Evolutionary conservation across 2,888 invertebrate genomes (phyloP).

Genomic region (Lamellibrachia columna): DNA sequence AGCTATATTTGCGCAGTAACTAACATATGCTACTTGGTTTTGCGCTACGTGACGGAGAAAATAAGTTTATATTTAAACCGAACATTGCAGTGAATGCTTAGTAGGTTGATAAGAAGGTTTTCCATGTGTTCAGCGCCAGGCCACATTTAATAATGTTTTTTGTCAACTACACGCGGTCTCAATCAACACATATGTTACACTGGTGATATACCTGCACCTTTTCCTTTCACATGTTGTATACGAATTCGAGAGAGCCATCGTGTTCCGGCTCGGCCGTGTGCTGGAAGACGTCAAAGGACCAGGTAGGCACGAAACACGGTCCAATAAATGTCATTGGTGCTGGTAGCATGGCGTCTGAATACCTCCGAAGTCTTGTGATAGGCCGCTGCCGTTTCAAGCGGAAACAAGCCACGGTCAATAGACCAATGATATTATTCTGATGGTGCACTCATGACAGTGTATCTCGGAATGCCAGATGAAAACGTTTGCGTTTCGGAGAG

Average conservation of each 20-base stretch:
- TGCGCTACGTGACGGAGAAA: no score
- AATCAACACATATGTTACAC: background rate
- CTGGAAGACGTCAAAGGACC: constrained; percentile 49
- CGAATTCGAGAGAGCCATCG: constrained; percentile 61
- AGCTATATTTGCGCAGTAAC: no score
- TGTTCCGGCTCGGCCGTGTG: constrained; percentile 59
- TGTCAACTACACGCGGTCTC: background rate
- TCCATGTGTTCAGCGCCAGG: background rate
- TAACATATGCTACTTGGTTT: no score
- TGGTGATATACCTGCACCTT: background rate
- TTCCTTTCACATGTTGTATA: constrained; percentile 46
- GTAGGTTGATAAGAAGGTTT: no score
- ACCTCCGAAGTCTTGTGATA: background rate
- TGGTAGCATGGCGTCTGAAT: background rate
- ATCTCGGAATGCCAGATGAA: no score
- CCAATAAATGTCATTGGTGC: background rate
- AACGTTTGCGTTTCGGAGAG: no score
- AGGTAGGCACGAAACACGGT: constrained; percentile 40
- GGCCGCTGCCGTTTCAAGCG: background rate
- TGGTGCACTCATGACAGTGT: background rate
- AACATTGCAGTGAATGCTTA: no score
- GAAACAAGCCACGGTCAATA: background rate
- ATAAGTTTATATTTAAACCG: no score
- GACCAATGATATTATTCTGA: background rate
- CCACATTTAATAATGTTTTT: background rate